Base-by-base conservation (phyloP, 2,888 invertebrate species). In the Melinaea menophilus region DNA sequence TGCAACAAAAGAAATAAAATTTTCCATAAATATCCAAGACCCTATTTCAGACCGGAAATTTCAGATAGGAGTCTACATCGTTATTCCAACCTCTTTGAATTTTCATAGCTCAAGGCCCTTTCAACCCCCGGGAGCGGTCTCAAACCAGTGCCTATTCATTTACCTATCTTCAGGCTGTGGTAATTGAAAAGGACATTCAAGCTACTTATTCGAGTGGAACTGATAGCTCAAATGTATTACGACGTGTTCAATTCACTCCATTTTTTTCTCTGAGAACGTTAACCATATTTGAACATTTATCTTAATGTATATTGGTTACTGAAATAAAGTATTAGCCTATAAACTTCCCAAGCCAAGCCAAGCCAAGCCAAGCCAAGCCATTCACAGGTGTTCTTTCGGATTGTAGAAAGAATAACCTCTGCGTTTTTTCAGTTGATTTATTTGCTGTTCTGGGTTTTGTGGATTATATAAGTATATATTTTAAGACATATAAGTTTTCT, bases 131-230 rank as follows among this genome's bases (percentile, higher is more conserved):
- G 78, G 78, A 80, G 74, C 78, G 76, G 75, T 76, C 84, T 82
- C 81, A 82, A 82, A 80, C 84, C 81, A 81, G 78, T 75, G 75
- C 74, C 78, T 78, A 80, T 83, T 82, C 82, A 74, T 86, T 86
- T 85, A 86, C 84, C 81, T 83, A 85, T 84, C 84, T 84, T 79
- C 79, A 77, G 70, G 69, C 70, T 76, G 71, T 76, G 77, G 79
- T 88, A 86, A 88, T 87, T 88, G 86, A 86, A 87, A 80, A 77
- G 80, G 80, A 82, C 85, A 84, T 86, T 85, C 82, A 85, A 72
- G 75, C 76, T 76, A 80, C 79, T 82, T 79, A 81, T 77, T 84
- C 82, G 75, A 73, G 75, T 79, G 85, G 84, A 88, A 88, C 77
- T 82, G 85, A 87, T 87, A 76, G 69, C 71, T 80, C 74, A 74